These are phyloP conservation scores for Leptopilina myrica DNA, from an alignment of 2,888 invertebrate species.

Conservation along the genomic window DNA sequence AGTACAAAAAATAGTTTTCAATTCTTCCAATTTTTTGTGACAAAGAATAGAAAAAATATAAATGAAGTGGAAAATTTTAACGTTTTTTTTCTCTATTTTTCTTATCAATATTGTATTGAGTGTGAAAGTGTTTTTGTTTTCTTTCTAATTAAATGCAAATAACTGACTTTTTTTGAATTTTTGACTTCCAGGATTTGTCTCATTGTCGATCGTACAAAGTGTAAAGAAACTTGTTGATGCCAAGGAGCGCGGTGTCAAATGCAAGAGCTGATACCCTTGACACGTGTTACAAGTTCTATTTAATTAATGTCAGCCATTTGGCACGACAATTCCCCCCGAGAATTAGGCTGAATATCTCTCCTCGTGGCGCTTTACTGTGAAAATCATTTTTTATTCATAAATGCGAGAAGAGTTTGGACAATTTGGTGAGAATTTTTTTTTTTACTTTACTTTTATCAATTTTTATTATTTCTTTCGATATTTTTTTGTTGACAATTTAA, in stretches of 20 bases:
- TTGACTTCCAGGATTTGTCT: conserved; percentile 17
- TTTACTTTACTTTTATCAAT: background rate
- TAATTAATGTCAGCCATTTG: conserved; percentile 65
- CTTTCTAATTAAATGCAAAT: background rate
- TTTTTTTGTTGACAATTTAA: too few species aligned
- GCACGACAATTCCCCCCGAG: conserved; percentile 58
- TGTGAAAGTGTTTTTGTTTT: conserved; percentile 6
- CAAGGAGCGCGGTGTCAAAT: conserved; percentile 38
- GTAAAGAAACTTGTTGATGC: conserved; percentile 43
- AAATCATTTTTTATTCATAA: conserved; percentile 1
- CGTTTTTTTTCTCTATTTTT: background rate
- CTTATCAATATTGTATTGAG: background rate
- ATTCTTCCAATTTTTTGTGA: too few species aligned
- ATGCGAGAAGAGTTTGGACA: background rate
- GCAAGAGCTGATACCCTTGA: conserved; percentile 59
- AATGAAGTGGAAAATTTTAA: too few species aligned
- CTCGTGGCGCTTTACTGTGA: conserved; percentile 35
- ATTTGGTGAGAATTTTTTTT: background rate
- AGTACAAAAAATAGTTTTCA: background rate
- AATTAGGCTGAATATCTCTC: conserved; percentile 56
- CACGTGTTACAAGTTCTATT: conserved; percentile 63
- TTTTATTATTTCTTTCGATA: background rate
- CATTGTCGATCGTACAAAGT: conserved; percentile 44
- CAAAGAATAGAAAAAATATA: too few species aligned
- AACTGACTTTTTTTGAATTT: background rate